Percentiles rank a stretch among this genome's conserved stretches.
Evolutionary conservation across 2,888 invertebrate genomes (phyloP).

Genomic region (Phengaris alcon): DNA sequence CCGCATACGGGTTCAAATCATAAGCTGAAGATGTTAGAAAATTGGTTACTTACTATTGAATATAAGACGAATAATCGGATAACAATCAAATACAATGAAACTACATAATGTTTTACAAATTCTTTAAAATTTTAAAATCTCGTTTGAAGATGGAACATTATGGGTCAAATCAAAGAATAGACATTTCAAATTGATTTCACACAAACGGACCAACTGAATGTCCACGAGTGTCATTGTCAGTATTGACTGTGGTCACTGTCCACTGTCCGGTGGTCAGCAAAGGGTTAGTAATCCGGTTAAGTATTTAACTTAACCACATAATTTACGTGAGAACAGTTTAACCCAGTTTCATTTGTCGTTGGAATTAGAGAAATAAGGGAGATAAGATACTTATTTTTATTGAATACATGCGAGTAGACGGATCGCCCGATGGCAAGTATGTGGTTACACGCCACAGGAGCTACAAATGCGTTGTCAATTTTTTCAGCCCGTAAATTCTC

Average conservation of each 20-base stretch:
- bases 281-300: constrained; percentile 35
- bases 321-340: constrained; percentile 25
- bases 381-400: neutral
- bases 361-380: constrained; percentile 1
- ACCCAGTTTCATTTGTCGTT: neutral
- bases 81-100: neutral
- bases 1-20: too few relatives aligned
- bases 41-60: too few relatives aligned
- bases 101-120: neutral
- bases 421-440: too few relatives aligned
- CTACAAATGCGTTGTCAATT: too few relatives aligned
- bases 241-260: constrained; percentile 32
- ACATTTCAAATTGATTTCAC: constrained; percentile 6
- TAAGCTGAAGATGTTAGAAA: too few relatives aligned
- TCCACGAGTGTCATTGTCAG: constrained; percentile 23
- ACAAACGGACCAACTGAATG: constrained; percentile 13
- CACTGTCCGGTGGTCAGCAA: constrained; percentile 29
- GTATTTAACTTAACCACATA: constrained; percentile 7
- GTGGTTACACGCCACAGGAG: too few relatives aligned
- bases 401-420: too few relatives aligned
- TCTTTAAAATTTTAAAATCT: neutral
- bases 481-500: too few relatives aligned
- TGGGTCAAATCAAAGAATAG: neutral
- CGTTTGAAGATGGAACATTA: constrained; percentile 5
- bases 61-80: neutral